Conservation (phyloP, 2,797 vertebrate genomes). For the Bryconaethiops microstoma region DNA sequence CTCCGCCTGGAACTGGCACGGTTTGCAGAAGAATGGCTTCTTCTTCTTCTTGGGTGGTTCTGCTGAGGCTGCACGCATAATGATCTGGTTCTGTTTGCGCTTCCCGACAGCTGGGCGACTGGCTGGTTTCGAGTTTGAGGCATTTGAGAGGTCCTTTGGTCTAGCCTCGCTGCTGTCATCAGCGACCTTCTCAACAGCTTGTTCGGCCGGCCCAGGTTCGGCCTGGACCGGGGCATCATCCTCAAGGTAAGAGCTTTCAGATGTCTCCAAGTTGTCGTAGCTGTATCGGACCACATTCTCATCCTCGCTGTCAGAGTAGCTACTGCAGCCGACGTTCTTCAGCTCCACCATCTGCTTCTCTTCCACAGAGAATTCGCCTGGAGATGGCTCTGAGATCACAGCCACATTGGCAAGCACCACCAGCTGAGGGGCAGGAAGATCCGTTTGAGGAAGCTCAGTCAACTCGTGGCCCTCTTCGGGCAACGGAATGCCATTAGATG, state of each 20-base stretch:
- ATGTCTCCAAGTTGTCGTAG: conserved; percentile 69
- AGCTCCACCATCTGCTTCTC: conserved; percentile 96
- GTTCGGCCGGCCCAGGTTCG: conserved; percentile 22
- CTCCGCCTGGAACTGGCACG: conserved; percentile 91
- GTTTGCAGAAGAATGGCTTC: conserved; percentile 94
- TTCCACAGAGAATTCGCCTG: conserved; percentile 82
- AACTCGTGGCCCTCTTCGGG: conserved; percentile 82
- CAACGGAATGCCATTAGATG: conserved; percentile 75
- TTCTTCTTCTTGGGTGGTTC: conserved; percentile 79
- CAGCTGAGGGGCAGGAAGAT: conserved; percentile 89
- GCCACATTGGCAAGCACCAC: conserved; percentile 97
- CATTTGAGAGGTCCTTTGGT: conserved; percentile 56
- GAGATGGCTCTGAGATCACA: conserved; percentile 78
- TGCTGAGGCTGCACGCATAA: background rate
- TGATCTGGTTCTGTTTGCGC: conserved; percentile 40
- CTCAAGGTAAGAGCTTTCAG: conserved; percentile 62
- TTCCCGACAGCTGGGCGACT: conserved; percentile 9
- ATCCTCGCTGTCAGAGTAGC: conserved; percentile 92
- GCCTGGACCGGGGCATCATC: conserved; percentile 15
- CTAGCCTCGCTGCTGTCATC: background rate
- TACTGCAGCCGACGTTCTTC: conserved; percentile 85
- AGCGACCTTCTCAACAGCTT: background rate
- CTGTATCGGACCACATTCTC: conserved; percentile 71
- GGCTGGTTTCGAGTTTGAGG: conserved; percentile 4
- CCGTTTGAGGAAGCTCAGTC: conserved; percentile 82